Evolutionary conservation across 2,888 invertebrate species (phyloP).

Genomic region (Lapara coniferarum): DNA sequence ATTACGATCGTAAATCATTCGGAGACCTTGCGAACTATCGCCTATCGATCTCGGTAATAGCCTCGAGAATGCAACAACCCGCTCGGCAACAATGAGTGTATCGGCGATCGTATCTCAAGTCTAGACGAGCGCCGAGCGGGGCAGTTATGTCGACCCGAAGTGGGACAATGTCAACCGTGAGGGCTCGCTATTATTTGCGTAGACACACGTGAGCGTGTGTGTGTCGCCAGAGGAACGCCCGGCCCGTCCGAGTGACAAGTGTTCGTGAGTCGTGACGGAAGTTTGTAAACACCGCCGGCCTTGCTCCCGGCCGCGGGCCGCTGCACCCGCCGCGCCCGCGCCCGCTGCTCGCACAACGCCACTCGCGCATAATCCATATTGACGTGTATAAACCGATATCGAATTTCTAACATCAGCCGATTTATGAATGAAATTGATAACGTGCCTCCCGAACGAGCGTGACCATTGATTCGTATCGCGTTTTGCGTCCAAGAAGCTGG

Average conservation of each 20-base stretch:
- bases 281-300: conserved; percentile 81
- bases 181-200: conserved; percentile 81
- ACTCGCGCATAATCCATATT: conserved; percentile 63
- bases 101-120: conserved; percentile 69
- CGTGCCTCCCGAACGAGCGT: conserved; percentile 60
- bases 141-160: conserved; percentile 54
- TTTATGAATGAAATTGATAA: conserved; percentile 69
- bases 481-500: conserved; percentile 1
- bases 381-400: conserved; percentile 54
- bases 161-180: conserved; percentile 79
- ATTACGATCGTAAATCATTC: conserved; percentile 2
- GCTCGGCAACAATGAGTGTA: conserved; percentile 57
- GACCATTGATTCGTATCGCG: conserved; percentile 59
- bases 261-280: conserved; percentile 73
- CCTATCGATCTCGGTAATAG: conserved; percentile 12
- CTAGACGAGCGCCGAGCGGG: conserved; percentile 73
- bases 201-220: conserved; percentile 65
- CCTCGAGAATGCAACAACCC: conserved; percentile 47
- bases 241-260: conserved; percentile 68
- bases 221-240: conserved; percentile 47
- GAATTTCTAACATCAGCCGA: conserved; percentile 60
- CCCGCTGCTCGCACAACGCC: conserved; percentile 24
- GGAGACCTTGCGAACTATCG: conserved; percentile 33
- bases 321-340: conserved; percentile 48
- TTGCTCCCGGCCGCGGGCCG: conserved; percentile 66